Percentiles rank a stretch among this genome's conserved stretches.
phyloP scores from a whole-genome alignment of 1,140 invertebrate genomes.

The Drosophila sucinea region DNA sequence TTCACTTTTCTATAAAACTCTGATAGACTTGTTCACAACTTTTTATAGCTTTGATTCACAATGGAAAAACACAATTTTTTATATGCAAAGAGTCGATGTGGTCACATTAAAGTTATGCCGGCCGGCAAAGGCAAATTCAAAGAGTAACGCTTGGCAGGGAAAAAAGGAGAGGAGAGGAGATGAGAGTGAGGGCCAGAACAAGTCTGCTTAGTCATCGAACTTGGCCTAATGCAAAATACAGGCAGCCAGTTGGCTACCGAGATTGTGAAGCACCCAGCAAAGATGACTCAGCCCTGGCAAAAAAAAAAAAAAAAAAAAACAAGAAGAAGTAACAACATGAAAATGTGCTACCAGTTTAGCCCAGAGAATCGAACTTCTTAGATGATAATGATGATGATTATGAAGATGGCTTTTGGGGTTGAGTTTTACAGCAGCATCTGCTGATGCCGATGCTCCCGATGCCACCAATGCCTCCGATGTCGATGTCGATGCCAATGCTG shows the following conservation, averaged over 20 bases:
- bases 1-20: too few species aligned
- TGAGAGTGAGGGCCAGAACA: constrained; percentile 45
- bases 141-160: not conserved
- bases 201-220: constrained; percentile 77
- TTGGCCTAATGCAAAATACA: constrained; percentile 75
- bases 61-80: too few species aligned
- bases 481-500: constrained; percentile 27
- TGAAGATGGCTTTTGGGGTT: constrained; percentile 19
- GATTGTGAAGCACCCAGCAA: constrained; percentile 30
- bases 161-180: not conserved
- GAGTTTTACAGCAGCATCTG: constrained; percentile 10
- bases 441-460: not conserved
- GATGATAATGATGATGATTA: constrained; percentile 25
- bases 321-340: constrained; percentile 25
- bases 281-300: constrained; percentile 69
- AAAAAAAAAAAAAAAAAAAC: constrained; percentile 23
- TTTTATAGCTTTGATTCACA: too few species aligned
- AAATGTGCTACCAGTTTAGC: constrained; percentile 76
- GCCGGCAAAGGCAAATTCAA: constrained; percentile 38
- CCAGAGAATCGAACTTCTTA: constrained; percentile 31
- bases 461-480: not conserved
- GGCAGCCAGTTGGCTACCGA: constrained; percentile 41
- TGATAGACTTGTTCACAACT: too few species aligned
- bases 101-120: constrained; percentile 74
- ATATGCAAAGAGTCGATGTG: constrained; percentile 34